Base-by-base conservation (phyloP, 1,140 invertebrate genomes). In the Laupala kohalensis region DNA sequence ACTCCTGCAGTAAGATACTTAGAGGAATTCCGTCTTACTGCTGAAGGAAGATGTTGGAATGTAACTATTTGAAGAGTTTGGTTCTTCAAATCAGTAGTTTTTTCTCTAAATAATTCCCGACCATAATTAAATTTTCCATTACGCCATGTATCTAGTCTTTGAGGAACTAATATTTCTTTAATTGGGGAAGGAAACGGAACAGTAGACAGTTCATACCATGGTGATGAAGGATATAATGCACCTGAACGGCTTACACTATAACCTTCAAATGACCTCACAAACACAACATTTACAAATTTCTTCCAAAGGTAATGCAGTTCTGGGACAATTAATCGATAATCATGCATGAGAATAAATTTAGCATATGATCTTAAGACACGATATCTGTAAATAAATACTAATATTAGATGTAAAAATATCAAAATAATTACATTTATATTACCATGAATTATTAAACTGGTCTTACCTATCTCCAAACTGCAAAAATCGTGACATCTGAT, bases 261-360 rank as follows among this genome's bases (percentile, higher is more conserved):
- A 4, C 77, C 75, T 13, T 72, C 77, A 75, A 87, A 86, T 75
- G 84, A 81, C 67, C 83, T 83, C 24, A 92, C 80, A 71, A 92
- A 92, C n/a, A 92, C 77, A 0, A 90, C 86, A 75, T 90, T 90
- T 3, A 91, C 83, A 25, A 92, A 88, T 74, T 88, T 84, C 64
- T 88, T 91, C 91, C 91, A 92, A 9, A 93, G 75, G 75, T 91
- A 90, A 75, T 87, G 83, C 73, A 89, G 80, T n/a, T 88, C 82
- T 67, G 83, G 80, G 24, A 80, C 78, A 71, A 92, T 88, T 0
- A 93, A 78, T 30, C 88, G 81, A 62, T 82, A 78, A 77, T 92
- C 90, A 73, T 92, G 83, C 0, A 91, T 78, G 28, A 91, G 78
- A 29, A 92, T 79, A 74, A 87, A 92, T 73, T 86, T 88, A 9